Evolutionary conservation across 1,140 invertebrate species (phyloP).

Genomic region (Eriocheir sinensis): DNA sequence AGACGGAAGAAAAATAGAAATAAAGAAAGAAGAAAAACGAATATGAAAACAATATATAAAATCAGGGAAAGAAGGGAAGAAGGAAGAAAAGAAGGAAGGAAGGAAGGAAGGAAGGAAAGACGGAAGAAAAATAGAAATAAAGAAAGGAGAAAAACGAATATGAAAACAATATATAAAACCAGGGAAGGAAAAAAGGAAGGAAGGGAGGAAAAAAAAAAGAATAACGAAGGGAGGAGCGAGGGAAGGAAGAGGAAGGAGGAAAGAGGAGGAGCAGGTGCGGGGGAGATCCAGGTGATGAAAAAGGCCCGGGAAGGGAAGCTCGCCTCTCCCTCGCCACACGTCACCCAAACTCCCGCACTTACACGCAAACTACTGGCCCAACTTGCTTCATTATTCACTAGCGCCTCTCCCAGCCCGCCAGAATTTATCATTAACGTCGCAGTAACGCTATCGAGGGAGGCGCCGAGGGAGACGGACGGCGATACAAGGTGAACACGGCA

Average conservation of each 20-base stretch:
- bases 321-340: background rate
- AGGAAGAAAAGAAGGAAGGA: background rate
- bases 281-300: background rate
- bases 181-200: too few species aligned
- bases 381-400: conserved; percentile 15
- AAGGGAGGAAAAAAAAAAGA: background rate
- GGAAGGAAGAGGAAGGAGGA: background rate
- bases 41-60: too few species aligned
- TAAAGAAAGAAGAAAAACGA: too few species aligned
- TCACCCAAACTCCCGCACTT: background rate
- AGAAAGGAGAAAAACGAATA: background rate
- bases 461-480: background rate
- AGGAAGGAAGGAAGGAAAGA: background rate
- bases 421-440: conserved; percentile 16
- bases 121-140: background rate
- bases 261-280: background rate
- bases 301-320: background rate
- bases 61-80: background rate
- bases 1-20: background rate
- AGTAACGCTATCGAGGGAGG: background rate
- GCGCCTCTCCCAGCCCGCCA: background rate
- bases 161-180: background rate
- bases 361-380: background rate
- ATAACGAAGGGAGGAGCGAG: background rate
- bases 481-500: background rate